Percentiles rank a stretch among this genome's conserved stretches.
Conservation (phyloP, 2,797 vertebrate species). For the Cyprinodon diabolis region DNA sequence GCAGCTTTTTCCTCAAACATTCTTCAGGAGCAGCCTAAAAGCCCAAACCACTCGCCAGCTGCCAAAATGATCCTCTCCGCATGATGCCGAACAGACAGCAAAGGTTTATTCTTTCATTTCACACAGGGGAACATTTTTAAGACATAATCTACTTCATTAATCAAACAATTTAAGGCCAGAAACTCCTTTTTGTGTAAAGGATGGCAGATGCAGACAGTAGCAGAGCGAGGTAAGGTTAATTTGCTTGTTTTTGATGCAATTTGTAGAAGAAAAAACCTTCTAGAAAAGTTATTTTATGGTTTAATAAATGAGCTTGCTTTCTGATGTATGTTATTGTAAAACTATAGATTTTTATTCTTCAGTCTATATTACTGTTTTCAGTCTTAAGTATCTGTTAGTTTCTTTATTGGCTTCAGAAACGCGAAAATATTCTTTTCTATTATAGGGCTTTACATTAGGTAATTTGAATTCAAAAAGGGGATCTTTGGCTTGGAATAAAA, state of each 20-base stretch:
- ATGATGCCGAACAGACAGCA: conserved; percentile 2
- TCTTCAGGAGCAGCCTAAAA: conserved; percentile 4
- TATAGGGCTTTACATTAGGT: neutral
- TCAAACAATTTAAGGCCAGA: neutral
- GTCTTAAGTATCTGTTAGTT: too few species aligned
- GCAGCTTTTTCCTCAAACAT: neutral
- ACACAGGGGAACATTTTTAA: neutral
- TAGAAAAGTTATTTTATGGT: neutral
- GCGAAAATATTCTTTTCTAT: neutral
- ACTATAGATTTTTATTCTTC: too few species aligned
- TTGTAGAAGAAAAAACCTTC: neutral
- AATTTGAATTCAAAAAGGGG: neutral
- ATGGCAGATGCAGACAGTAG: neutral
- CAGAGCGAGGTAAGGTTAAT: neutral
- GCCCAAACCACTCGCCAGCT: neutral
- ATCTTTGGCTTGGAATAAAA: neutral
- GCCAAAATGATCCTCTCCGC: neutral
- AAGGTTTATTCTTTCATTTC: neutral
- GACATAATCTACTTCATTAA: neutral
- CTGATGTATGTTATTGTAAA: too few species aligned
- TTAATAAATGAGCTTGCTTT: neutral
- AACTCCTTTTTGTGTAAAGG: neutral
- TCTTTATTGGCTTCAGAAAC: too few species aligned
- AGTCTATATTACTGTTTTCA: too few species aligned
- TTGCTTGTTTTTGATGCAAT: neutral